Conservation (phyloP, 2,888 invertebrate genomes). For the Hoplodrina ambigua region DNA sequence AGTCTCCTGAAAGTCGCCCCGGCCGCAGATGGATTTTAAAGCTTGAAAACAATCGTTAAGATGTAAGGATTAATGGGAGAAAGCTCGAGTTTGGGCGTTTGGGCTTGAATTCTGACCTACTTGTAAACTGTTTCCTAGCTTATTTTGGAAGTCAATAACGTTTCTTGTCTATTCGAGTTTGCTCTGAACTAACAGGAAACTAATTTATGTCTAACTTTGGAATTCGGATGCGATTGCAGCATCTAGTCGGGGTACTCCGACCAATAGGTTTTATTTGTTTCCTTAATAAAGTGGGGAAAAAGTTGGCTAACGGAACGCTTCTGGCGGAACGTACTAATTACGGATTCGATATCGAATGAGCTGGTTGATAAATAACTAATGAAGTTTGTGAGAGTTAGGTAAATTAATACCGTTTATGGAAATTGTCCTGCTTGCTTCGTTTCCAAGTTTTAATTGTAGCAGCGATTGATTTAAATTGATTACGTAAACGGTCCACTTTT, state of each 20-base stretch:
- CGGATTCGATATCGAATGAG: slow-evolving; percentile 6
- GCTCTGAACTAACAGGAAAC: slow-evolving; percentile 60
- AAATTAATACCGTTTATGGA: slow-evolving; percentile 4
- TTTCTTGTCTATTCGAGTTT: slow-evolving; percentile 56
- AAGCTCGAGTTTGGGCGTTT: slow-evolving; percentile 63
- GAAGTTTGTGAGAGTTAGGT: neutral
- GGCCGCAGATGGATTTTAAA: slow-evolving; percentile 82
- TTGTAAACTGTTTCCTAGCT: slow-evolving; percentile 66
- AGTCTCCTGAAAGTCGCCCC: slow-evolving; percentile 70
- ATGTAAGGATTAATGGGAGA: slow-evolving; percentile 75
- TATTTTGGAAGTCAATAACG: slow-evolving; percentile 67
- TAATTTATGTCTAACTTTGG: slow-evolving; percentile 65
- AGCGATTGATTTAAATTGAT: neutral
- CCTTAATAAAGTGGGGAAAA: slow-evolving; percentile 24
- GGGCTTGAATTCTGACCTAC: slow-evolving; percentile 59
- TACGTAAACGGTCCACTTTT: neutral
- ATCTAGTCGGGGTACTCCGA: slow-evolving; percentile 23
- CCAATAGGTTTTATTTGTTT: slow-evolving; percentile 52
- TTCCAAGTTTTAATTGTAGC: neutral
- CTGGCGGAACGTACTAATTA: slow-evolving; percentile 28
- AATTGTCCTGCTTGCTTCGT: neutral
- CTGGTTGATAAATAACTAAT: slow-evolving; percentile 7
- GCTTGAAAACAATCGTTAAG: slow-evolving; percentile 83
- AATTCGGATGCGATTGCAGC: slow-evolving; percentile 52
- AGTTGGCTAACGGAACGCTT: neutral